A percentile compares a stretch with the other conserved stretches of the same genome.
phyloP scores from a whole-genome alignment of 2,113 vertebrate species.

The Chrysemys picta region DNA sequence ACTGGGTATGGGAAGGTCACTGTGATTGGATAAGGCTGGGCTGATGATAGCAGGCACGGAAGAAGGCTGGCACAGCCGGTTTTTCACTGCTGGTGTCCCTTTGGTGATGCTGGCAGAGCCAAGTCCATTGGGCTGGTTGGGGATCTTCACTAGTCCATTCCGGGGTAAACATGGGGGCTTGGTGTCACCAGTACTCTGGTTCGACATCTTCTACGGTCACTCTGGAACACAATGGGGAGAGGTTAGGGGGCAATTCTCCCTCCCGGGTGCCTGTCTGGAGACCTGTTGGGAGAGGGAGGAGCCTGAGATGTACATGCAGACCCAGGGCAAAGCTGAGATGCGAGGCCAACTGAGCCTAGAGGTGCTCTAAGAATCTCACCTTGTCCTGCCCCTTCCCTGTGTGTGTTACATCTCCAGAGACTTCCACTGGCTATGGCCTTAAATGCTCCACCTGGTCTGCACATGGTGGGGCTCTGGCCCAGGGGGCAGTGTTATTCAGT shows the following conservation, averaged over 20 bases:
- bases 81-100: slow-evolving; percentile 96
- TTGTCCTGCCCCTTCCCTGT: neutral
- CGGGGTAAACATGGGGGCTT: slow-evolving; percentile 97
- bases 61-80: slow-evolving; percentile 96
- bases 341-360: neutral
- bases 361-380: neutral
- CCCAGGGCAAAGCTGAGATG: neutral
- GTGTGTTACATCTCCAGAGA: neutral
- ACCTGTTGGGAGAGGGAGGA: neutral
- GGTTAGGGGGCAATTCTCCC: neutral
- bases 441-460: neutral
- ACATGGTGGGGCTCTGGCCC: neutral
- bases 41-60: slow-evolving; percentile 90
- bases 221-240: slow-evolving; percentile 59
- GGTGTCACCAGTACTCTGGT: slow-evolving; percentile 85
- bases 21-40: slow-evolving; percentile 87
- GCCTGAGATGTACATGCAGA: neutral
- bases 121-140: slow-evolving; percentile 93
- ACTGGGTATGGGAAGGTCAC: slow-evolving; percentile 82
- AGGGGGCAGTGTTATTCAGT: neutral
- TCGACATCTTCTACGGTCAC: slow-evolving; percentile 83
- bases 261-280: neutral
- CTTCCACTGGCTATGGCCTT: neutral
- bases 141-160: slow-evolving; percentile 96
- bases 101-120: slow-evolving; percentile 99